Evolutionary conservation across 2,113 vertebrate species (phyloP), one percentile per base, ranked within the genome.

Genomic region (Cyanoliseus patagonus): DNA sequence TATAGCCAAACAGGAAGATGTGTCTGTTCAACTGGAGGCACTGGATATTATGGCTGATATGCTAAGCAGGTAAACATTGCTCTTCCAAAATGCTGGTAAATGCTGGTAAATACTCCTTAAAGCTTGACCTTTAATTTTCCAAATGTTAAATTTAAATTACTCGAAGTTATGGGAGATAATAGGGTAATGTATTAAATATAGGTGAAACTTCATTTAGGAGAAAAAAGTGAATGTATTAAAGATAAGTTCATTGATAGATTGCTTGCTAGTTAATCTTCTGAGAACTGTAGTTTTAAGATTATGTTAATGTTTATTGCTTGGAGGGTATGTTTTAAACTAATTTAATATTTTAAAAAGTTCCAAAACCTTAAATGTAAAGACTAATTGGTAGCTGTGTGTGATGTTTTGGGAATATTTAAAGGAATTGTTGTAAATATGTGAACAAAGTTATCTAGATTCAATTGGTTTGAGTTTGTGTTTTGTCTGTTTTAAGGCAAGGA

Each of bases 21-120:
- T 99, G 31, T 99, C 99, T 30, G 99, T 99, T 87, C 99, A 99
- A 77, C 98, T 99, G 69, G 99, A 99, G 97, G 99, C 99, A 9
- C 98, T 99, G 62, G 99, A 99, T 98, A 99, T 99, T 96, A 99
- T 99, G 99, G 99, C 99, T 52, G 99, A 99, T 98, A 99, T 99
- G 99, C 98, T 99, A 39, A 99, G 99, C 98, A 99, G 99, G 99
- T 99, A 98, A 97, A 76, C n/a, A 31, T 76, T 17, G 18, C 44
- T 41, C 14, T 88, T 79, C 52, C 46, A 44, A 61, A 85, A 30
- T 3, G 5, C 13, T 83, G 46, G 7, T 81, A 49, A 83, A 92
- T 72, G 37, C 23, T 93, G 4, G 47, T 39, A 49, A 89, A 66
- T 86, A 24, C 17, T 80, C 10, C 12, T 74, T 69, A 59, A 75